Evolutionary conservation across 37 sponge, comb jelly and placozoan species (phyloP).

Genomic region (Spongilla lacustris): DNA sequence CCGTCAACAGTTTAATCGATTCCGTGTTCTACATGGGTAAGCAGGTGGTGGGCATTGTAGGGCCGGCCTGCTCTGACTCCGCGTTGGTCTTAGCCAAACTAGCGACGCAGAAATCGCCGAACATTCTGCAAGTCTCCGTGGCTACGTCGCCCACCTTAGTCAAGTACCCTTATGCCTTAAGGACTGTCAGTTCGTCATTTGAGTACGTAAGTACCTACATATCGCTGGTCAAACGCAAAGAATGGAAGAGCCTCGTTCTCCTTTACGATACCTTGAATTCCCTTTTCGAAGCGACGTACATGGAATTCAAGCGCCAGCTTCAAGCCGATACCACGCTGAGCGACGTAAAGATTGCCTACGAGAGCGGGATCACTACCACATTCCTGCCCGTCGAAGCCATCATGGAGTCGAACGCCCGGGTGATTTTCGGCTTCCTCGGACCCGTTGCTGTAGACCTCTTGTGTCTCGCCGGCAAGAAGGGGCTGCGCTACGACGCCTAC

Average conservation of each 20-base stretch:
- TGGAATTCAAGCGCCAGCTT: not conserved
- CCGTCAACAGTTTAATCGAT: not conserved
- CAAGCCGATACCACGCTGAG: not conserved
- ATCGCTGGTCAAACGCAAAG: not conserved
- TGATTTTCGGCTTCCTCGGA: conserved; percentile 21
- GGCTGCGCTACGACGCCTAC: conserved; percentile 16
- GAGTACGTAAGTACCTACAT: not conserved
- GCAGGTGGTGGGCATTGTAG: conserved; percentile 39
- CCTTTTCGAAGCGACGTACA: not conserved
- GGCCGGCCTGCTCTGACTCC: conserved; percentile 29
- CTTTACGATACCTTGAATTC: not conserved
- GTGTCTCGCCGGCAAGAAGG: conserved; percentile 24
- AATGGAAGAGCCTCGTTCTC: not conserved
- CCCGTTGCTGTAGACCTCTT: conserved; percentile 8
- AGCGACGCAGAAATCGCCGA: not conserved
- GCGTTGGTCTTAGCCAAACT: conserved; percentile 11
- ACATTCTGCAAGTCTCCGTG: not conserved
- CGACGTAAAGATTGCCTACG: not conserved
- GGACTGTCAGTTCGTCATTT: not conserved
- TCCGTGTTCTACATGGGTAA: not conserved
- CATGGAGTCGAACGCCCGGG: not conserved
- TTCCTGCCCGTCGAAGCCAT: conserved; percentile 16
- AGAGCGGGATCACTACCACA: not conserved
- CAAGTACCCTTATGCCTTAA: not conserved
- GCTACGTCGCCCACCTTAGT: not conserved